Conservation (phyloP, 1,140 invertebrate genomes). For the Pissodes strobi region DNA sequence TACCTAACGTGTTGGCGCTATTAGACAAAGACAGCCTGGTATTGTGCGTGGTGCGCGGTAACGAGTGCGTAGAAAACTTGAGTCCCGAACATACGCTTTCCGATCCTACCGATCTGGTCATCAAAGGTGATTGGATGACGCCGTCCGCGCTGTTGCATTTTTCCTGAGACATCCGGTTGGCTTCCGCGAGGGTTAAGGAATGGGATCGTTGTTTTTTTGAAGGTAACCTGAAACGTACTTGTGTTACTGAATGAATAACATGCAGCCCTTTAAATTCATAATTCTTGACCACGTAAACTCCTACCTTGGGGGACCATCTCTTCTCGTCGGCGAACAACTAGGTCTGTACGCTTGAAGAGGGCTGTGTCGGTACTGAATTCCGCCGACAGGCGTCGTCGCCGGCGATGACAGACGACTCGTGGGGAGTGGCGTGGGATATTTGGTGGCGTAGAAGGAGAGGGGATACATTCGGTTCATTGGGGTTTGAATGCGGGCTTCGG, state of each 20-base stretch:
- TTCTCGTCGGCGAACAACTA: slow-evolving; percentile 59
- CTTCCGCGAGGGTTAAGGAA: slow-evolving; percentile 66
- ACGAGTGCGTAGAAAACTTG: slow-evolving; percentile 63
- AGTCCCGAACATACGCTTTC: slow-evolving; percentile 47
- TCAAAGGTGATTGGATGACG: slow-evolving; percentile 59
- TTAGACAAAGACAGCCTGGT: slow-evolving; percentile 49
- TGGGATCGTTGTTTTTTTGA: slow-evolving; percentile 71
- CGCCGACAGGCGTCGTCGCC: slow-evolving; percentile 48
- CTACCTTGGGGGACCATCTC: slow-evolving; percentile 61
- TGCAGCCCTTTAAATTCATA: too few species aligned
- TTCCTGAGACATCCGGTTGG: slow-evolving; percentile 57
- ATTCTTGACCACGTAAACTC: too few species aligned
- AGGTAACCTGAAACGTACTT: too few species aligned
- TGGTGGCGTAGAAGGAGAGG: slow-evolving; percentile 66
- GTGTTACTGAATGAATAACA: too few species aligned
- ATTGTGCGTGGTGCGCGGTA: slow-evolving; percentile 57
- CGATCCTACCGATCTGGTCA: slow-evolving; percentile 53
- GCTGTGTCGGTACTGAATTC: slow-evolving; percentile 38
- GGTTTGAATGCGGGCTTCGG: slow-evolving; percentile 81
- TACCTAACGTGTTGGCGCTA: slow-evolving; percentile 50
- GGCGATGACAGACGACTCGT: slow-evolving; percentile 49
- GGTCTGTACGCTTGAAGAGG: slow-evolving; percentile 42
- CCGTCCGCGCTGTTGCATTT: slow-evolving; percentile 67
- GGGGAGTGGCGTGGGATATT: slow-evolving; percentile 56
- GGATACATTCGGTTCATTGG: slow-evolving; percentile 76